Evolutionary conservation across 2,113 vertebrate species (phyloP), one percentile per base, ranked within the genome.

Genomic region (Oplegnathus fasciatus): DNA sequence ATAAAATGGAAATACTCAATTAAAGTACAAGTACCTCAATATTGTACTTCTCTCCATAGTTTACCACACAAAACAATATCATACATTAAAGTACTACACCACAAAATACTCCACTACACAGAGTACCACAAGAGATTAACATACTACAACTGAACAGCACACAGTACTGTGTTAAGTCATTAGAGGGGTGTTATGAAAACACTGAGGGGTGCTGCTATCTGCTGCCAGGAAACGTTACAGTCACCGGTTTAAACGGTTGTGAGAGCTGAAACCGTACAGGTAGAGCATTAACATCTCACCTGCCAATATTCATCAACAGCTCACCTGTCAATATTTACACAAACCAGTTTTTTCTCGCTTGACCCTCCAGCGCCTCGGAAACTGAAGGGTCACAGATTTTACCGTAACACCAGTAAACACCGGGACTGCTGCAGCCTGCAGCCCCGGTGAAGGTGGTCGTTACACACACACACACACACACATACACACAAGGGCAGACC

Each of bases 401-500:
- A 78, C 44, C 8, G 55, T 34, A 75, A 77, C 88, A 80, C 60
- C 70, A 2, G 46, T 26, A 22, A 76, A 76, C 71, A 75, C 61
- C 58, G 40, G 52, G 37, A 26, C 50, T 22, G 48, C 48, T 8
- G 6, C 14, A 65, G 34, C 26, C 18, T n/a, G 68, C 84, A 65
- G 44, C 76, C 81, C 44, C 78, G n/a, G 55, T 26, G 79, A 65
- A 26, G 69, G 74, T 71, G 78, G 55, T 54, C 74, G 71, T 55
- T 22, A 22, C 46, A 69, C 75, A 44, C 32, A 68, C 72, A 34
- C 60, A 73, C 20, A 60, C 84, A 69, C 72, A 71, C 82, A 70
- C 72, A 67, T 57, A 67, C 71, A 48, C 71, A 72, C 69, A 70
- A 20, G 37, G 52, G 58, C 88, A 89, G 77, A 84, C 79, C 73